Conservation (phyloP, 1,140 invertebrate genomes). For the Drosophila auraria region DNA sequence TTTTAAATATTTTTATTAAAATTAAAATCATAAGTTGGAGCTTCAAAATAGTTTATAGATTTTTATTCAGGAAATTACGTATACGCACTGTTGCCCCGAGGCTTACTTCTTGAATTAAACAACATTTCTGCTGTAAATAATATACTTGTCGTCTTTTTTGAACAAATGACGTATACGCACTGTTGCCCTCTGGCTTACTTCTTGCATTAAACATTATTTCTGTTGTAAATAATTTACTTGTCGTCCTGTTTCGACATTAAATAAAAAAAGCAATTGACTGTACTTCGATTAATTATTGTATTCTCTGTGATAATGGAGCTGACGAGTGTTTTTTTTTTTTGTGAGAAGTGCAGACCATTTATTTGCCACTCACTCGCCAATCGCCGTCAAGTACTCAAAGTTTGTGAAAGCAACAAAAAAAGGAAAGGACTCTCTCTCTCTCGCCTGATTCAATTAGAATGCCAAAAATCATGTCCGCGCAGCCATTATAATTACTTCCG, state of each 20-base stretch:
- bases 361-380: conserved; percentile 5
- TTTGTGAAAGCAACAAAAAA: neutral
- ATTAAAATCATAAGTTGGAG: too few species aligned
- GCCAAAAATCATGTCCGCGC: conserved; percentile 74
- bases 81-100: conserved; percentile 8
- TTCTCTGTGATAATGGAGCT: neutral
- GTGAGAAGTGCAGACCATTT: conserved; percentile 14
- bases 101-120: too few species aligned
- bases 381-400: conserved; percentile 1
- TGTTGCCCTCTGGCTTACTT: neutral
- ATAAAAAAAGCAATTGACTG: neutral
- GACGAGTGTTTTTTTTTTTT: neutral
- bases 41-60: too few species aligned
- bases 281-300: neutral
- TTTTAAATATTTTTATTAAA: neutral
- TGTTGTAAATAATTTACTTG: neutral
- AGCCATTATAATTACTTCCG: conserved; percentile 79
- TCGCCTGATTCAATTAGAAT: conserved; percentile 72
- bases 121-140: too few species aligned
- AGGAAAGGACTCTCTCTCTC: conserved; percentile 6
- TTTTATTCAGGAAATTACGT: neutral
- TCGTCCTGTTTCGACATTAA: neutral
- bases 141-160: neutral
- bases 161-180: neutral
- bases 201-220: too few species aligned